phyloP scores from a whole-genome alignment of 2,797 vertebrate genomes.

The Taenioides sp. region DNA sequence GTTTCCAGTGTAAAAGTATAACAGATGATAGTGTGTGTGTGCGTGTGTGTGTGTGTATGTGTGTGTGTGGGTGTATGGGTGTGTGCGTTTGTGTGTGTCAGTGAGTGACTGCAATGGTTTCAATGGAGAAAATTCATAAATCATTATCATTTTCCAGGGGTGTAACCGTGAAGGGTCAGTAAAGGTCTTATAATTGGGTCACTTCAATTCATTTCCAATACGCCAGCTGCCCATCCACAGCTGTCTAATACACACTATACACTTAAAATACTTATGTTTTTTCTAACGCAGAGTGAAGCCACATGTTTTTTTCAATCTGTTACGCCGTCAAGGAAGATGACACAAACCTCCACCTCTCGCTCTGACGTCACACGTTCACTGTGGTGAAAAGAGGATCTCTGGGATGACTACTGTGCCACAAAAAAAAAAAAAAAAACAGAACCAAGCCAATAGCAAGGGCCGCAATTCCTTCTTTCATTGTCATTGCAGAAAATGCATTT shows the following conservation, averaged over 20 bases:
- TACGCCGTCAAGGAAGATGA: constrained; percentile 29
- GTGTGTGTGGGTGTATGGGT: no score
- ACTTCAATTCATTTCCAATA: background rate
- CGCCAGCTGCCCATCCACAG: background rate
- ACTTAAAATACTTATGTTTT: background rate
- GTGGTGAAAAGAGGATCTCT: constrained; percentile 31
- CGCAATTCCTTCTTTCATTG: constrained; percentile 69
- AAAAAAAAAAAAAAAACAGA: constrained; percentile 51
- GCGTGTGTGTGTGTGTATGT: no score
- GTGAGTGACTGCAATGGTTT: background rate
- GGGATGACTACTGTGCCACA: constrained; percentile 51
- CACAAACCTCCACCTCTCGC: constrained; percentile 10
- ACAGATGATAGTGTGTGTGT: no score
- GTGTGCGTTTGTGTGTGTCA: no score
- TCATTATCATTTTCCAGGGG: constrained; percentile 4
- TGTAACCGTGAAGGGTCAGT: background rate
- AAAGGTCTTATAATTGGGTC: background rate
- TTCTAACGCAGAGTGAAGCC: constrained; percentile 4
- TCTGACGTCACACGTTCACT: constrained; percentile 41
- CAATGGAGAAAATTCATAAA: background rate
- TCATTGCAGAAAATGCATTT: constrained; percentile 9
- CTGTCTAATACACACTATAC: background rate
- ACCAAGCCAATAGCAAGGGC: constrained; percentile 41
- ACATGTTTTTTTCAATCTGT: constrained; percentile 12
- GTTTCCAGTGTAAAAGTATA: no score